Evolutionary conservation across 1,140 invertebrate species (phyloP), one percentile per base, ranked within the genome.

Genomic region (Fopius arisanus): DNA sequence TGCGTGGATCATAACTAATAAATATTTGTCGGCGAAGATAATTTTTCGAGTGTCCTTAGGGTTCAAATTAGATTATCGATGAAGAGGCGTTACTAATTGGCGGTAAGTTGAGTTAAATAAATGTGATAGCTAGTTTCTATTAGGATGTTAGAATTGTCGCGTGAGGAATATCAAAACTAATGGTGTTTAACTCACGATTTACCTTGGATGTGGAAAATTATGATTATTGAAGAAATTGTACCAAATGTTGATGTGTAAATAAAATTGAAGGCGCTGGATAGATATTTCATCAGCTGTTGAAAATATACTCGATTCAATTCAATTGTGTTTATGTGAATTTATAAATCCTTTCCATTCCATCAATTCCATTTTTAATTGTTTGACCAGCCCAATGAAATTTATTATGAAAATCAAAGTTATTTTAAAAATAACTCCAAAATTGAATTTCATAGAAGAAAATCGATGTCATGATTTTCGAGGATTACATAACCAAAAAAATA

Each of bases 51-150:
- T 54, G 48, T 21, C 16, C 7, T 51, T 51, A 19, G 23, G 23
- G 5, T 54, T 54, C 16, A 54, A 54, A 21, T 51, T 54, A 54
- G 16, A 54, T n/a, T 37, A 37, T 37, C 16, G 43, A 48, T 48
- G 14, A n/a, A 28, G 28, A 62, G 28, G 28, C 26, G 7, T 62
- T 28, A 28, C 10, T 54, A 54, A 54, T 54, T 54, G 48, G 48
- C 48, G 23, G 19, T 9, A n/a, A 54, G 0, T 54, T 16, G n/a
- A 26, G 31, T 67, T 21, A 19, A 48, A 48, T 48, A 48, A 37
- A 67, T 67, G 65, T 67, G 28, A 67, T 67, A 67, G 65, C 0
- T 67, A 4, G 65, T 37, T 40, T 43, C 21, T 48, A 67, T 31
- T 67, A 33, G 65, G 10, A 14, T 67, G 28, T 33, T 67, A 67